These are phyloP conservation scores for Podilymbus podiceps DNA, from an alignment of 2,113 vertebrate species.

Conservation along the genomic window DNA sequence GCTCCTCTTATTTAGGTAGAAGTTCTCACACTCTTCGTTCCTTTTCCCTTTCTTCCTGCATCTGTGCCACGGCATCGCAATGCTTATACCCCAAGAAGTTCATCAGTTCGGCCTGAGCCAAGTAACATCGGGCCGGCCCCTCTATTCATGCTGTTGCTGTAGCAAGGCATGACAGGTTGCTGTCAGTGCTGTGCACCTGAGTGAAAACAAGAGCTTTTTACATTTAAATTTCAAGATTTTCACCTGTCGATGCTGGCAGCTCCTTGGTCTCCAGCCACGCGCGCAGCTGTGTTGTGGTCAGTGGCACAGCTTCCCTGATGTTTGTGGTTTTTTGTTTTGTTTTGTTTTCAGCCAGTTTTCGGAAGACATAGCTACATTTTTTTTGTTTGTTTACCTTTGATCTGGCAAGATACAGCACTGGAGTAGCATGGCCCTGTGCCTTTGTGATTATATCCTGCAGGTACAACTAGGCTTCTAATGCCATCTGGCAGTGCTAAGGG, in stretches of 20 bases:
- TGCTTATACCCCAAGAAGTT: background rate
- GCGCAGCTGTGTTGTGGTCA: background rate
- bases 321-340: too few relatives aligned
- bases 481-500: background rate
- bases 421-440: background rate
- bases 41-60: background rate
- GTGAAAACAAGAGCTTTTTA: background rate
- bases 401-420: background rate
- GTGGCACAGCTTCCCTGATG: background rate
- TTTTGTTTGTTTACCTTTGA: background rate
- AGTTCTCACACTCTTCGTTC: background rate
- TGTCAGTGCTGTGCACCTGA: background rate
- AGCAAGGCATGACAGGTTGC: background rate
- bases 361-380: background rate
- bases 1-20: background rate
- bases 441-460: background rate
- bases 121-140: background rate
- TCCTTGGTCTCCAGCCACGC: background rate
- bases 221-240: background rate
- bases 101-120: background rate
- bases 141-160: background rate
- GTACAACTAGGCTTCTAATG: background rate
- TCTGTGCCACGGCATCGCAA: background rate
- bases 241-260: too few relatives aligned
- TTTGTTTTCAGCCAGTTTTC: background rate